These are phyloP conservation scores for Ditula angustiorana DNA, from an alignment of 2,888 invertebrate species.

Conservation along the genomic window DNA sequence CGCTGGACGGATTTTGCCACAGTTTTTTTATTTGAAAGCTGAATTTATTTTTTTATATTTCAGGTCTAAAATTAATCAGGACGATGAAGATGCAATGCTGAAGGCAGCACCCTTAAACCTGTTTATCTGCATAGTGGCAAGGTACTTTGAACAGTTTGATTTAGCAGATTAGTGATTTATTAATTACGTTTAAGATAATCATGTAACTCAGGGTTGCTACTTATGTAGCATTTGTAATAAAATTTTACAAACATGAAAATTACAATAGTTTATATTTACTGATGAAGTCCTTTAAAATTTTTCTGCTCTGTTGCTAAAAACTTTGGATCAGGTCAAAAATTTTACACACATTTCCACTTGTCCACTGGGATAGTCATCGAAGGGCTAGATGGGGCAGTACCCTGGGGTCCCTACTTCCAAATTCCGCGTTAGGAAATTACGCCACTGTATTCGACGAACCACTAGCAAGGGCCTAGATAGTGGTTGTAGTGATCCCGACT, in stretches of 20 bases:
- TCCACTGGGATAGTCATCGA: no score
- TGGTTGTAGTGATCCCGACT: no score
- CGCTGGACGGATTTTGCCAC: no score
- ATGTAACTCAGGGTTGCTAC: neutral
- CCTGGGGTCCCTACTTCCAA: no score
- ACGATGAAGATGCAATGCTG: conserved; percentile 64
- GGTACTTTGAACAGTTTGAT: conserved; percentile 91
- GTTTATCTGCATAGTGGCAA: conserved; percentile 90
- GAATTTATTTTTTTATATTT: conserved; percentile 46
- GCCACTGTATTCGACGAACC: no score
- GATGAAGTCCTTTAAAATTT: neutral
- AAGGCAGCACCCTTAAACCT: conserved; percentile 87
- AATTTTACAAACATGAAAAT: neutral
- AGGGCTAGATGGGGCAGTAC: no score
- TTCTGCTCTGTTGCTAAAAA: no score
- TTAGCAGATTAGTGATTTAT: conserved; percentile 83
- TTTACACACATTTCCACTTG: no score
- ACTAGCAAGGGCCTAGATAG: no score
- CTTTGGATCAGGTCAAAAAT: no score
- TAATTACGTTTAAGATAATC: neutral
- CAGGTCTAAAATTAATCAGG: conserved; percentile 70
- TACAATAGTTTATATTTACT: neutral
- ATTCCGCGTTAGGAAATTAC: no score
- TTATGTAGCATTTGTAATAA: conserved; percentile 1
- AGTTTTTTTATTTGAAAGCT: no score